Conservation (phyloP, 2,113 vertebrate genomes). For the Syrmaticus mikado region DNA sequence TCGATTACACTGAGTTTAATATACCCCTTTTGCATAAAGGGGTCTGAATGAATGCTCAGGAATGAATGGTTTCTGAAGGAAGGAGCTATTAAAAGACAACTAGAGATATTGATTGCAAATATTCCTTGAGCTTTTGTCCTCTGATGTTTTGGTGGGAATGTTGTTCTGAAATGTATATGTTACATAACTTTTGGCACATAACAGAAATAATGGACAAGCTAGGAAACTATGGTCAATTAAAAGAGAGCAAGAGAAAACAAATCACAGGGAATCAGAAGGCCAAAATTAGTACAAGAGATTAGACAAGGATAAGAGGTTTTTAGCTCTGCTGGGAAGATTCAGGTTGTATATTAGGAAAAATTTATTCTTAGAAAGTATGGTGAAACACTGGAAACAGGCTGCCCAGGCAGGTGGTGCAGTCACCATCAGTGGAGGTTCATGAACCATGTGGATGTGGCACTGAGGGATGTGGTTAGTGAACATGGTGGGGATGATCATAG, state of each 20-base stretch:
- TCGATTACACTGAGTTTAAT: neutral
- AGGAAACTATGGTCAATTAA: slow-evolving; percentile 26
- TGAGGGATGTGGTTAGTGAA: too few relatives aligned
- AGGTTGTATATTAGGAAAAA: too few relatives aligned
- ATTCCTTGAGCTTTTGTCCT: slow-evolving; percentile 34
- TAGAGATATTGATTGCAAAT: neutral
- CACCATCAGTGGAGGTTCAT: too few relatives aligned
- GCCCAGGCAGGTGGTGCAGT: too few relatives aligned
- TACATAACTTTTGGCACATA: neutral
- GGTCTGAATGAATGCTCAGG: neutral
- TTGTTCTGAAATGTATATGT: neutral
- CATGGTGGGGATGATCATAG: too few relatives aligned
- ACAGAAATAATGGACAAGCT: neutral
- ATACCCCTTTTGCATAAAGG: neutral
- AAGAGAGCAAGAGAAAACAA: neutral
- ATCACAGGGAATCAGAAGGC: neutral
- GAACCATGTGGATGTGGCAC: too few relatives aligned
- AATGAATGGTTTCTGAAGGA: neutral
- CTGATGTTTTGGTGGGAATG: slow-evolving; percentile 12
- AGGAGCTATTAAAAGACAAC: neutral
- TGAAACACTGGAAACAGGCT: too few relatives aligned
- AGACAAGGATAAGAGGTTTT: too few relatives aligned
- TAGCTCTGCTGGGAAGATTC: too few relatives aligned
- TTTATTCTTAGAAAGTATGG: too few relatives aligned
- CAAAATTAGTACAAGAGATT: neutral